A percentile compares a stretch with the other conserved stretches of the same genome.
These are phyloP conservation scores for Agrochola lota DNA, from an alignment of 2,888 invertebrate species.

Conservation along the genomic window DNA sequence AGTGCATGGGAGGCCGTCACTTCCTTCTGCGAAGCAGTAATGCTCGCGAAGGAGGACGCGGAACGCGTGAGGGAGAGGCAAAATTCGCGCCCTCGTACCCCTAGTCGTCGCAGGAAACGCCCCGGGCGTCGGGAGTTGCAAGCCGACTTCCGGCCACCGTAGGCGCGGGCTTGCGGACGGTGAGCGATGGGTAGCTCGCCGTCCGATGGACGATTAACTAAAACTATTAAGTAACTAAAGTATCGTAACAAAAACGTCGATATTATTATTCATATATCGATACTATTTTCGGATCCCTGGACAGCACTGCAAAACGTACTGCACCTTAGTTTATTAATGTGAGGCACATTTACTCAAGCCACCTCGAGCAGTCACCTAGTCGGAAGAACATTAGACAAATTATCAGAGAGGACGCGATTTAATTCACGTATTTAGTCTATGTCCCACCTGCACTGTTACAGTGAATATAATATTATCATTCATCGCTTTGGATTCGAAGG, in stretches of 20 bases:
- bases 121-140: too few species aligned
- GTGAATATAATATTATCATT: slow-evolving; percentile 28
- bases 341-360: not conserved
- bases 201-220: too few species aligned
- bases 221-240: not conserved
- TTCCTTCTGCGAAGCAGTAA: too few species aligned
- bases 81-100: too few species aligned
- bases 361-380: not conserved
- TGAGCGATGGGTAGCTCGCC: too few species aligned
- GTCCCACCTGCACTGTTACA: slow-evolving; percentile 12
- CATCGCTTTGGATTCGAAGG: slow-evolving; percentile 14
- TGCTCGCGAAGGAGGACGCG: too few species aligned
- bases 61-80: too few species aligned
- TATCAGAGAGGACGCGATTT: slow-evolving; percentile 16
- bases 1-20: too few species aligned
- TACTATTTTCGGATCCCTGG: not conserved
- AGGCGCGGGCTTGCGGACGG: too few species aligned
- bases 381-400: slow-evolving; percentile 29
- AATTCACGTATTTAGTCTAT: slow-evolving; percentile 36
- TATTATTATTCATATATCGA: not conserved
- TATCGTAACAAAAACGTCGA: not conserved
- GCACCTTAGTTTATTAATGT: slow-evolving; percentile 27
- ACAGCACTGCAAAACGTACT: not conserved
- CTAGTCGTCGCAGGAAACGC: too few species aligned
- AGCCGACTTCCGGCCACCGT: too few species aligned